A percentile compares a stretch with the other conserved stretches of the same genome.
phyloP scores from a whole-genome alignment of 2,797 vertebrate species.

The Dicrostonyx torquatus region DNA sequence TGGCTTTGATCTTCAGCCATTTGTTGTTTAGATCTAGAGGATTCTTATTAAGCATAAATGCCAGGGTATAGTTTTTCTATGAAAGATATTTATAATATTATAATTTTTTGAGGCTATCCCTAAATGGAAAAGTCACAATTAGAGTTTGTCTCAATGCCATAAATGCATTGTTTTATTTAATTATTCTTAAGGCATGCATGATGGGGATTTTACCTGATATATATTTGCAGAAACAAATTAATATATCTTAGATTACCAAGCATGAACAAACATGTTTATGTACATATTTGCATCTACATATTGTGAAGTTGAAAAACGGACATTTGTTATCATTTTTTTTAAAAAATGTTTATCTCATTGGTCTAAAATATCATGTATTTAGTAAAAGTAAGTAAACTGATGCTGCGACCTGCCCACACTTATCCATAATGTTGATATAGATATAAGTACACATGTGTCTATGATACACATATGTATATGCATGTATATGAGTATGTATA shows the following conservation, averaged over 20 bases:
- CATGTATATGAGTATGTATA: background rate
- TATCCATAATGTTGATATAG: background rate
- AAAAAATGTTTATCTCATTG: background rate
- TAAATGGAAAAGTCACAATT: background rate
- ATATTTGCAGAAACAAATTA: background rate
- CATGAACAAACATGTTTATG: background rate
- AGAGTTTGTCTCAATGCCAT: background rate
- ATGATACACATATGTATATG: background rate
- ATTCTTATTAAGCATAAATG: conserved; percentile 30
- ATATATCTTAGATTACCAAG: background rate
- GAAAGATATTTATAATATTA: conserved; percentile 40
- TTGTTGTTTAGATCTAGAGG: conserved; percentile 52
- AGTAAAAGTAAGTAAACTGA: conserved; percentile 14
- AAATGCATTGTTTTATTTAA: conserved; percentile 10
- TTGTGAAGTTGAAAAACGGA: background rate
- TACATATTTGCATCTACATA: background rate
- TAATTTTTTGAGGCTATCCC: background rate
- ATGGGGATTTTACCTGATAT: background rate
- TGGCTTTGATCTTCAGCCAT: background rate
- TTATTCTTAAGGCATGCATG: background rate
- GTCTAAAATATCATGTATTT: background rate
- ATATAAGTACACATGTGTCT: too few relatives aligned
- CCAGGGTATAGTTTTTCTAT: background rate
- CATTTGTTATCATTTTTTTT: background rate
- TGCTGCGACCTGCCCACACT: background rate